These are phyloP conservation scores for Oryctolagus cuniculus DNA, from an alignment of 2,113 vertebrate species.

Conservation along the genomic window mOryCun1.1 NC_091433.1:140814001-140814500, in stretches of 20 bases:
- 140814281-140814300: slow-evolving; percentile 23
- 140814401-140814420: slow-evolving; percentile 37
- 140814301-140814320: slow-evolving; percentile 3
- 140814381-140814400: slow-evolving; percentile 44
- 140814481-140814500: neutral
- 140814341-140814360: slow-evolving; percentile 23
- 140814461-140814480: slow-evolving; percentile 30
- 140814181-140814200: neutral
- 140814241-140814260: neutral
- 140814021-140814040: neutral
- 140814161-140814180: neutral
- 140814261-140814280: neutral
- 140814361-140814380: slow-evolving; percentile 14
- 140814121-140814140: neutral
- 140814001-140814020: neutral
- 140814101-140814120: neutral
- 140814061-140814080: neutral
- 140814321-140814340: slow-evolving; percentile 40
- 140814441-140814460: slow-evolving; percentile 35
- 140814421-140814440: slow-evolving; percentile 47
- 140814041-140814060: neutral
- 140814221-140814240: neutral
- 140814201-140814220: neutral
- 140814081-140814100: neutral
- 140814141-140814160: slow-evolving; percentile 15